Evolutionary conservation across 2,113 vertebrate species (phyloP).

Genomic region (Callospermophilus lateralis): DNA sequence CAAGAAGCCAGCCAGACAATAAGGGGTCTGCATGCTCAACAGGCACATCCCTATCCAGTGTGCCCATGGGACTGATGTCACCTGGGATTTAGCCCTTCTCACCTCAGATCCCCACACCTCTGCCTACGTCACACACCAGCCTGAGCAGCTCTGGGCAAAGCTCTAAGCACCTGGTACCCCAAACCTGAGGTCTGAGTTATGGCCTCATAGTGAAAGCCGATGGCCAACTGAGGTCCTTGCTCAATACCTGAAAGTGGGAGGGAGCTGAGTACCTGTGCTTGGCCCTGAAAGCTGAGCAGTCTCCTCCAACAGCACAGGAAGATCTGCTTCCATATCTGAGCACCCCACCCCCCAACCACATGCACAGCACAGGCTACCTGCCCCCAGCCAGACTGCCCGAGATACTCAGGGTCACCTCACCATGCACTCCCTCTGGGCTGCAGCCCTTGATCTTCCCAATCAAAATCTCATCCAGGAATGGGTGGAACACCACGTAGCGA

Average conservation of each 20-base stretch:
- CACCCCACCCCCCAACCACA: not conserved
- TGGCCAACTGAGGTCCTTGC: not conserved
- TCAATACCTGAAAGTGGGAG: fast-evolving
- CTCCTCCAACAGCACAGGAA: not conserved
- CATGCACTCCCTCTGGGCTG: slow-evolving; percentile 96
- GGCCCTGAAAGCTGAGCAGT: not conserved
- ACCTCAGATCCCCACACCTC: not conserved
- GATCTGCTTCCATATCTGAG: no score
- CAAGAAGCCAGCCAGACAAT: not conserved
- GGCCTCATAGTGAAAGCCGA: not conserved
- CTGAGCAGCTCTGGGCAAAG: not conserved
- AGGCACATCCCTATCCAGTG: not conserved
- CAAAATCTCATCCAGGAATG: slow-evolving; percentile 97
- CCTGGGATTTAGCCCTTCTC: not conserved
- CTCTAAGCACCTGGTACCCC: not conserved
- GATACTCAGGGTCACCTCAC: slow-evolving; percentile 76
- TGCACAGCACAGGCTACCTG: not conserved
- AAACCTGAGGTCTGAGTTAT: not conserved
- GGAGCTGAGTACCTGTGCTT: fast-evolving
- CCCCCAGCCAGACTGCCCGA: not conserved
- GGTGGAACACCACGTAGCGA: slow-evolving; percentile 97
- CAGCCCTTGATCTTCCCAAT: slow-evolving; percentile 97
- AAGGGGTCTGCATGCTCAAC: not conserved
- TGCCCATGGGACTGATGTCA: not conserved
- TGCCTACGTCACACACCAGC: not conserved